These are phyloP conservation scores for Leptestheria dahalacensis DNA, from an alignment of 1,140 invertebrate species.

Conservation along the genomic window DNA sequence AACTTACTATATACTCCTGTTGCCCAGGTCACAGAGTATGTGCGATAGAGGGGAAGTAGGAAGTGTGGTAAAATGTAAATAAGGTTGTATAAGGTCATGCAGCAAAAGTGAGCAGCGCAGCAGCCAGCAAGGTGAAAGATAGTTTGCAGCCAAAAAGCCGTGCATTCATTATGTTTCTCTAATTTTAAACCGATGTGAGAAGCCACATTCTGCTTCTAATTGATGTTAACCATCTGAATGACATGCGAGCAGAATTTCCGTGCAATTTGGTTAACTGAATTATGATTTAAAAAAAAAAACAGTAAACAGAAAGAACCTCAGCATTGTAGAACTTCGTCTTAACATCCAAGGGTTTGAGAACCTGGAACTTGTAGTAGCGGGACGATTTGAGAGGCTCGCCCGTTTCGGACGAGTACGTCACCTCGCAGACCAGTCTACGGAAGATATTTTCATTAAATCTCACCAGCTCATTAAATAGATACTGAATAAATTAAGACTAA, in stretches of 20 bases:
- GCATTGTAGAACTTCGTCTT: constrained; percentile 97
- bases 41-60: too few species aligned
- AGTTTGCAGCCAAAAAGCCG: neutral
- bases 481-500: too few species aligned
- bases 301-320: constrained; percentile 41
- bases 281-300: neutral
- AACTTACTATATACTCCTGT: constrained; percentile 4
- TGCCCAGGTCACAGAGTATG: too few species aligned
- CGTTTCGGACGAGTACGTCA: constrained; percentile 62
- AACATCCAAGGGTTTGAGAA: constrained; percentile 91
- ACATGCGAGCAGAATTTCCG: neutral
- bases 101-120: too few species aligned
- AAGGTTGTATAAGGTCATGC: too few species aligned
- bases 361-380: constrained; percentile 71
- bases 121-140: too few species aligned
- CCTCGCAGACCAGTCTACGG: constrained; percentile 83
- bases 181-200: too few species aligned
- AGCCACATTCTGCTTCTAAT: too few species aligned
- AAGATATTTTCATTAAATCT: constrained; percentile 22
- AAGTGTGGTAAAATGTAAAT: too few species aligned
- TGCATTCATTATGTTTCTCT: too few species aligned
- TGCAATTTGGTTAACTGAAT: neutral
- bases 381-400: constrained; percentile 40
- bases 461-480: too few species aligned
- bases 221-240: too few species aligned